Evolutionary conservation across 2,888 invertebrate genomes (phyloP), one percentile per base, ranked within the genome.

Genomic region (Phorcus lineatus): DNA sequence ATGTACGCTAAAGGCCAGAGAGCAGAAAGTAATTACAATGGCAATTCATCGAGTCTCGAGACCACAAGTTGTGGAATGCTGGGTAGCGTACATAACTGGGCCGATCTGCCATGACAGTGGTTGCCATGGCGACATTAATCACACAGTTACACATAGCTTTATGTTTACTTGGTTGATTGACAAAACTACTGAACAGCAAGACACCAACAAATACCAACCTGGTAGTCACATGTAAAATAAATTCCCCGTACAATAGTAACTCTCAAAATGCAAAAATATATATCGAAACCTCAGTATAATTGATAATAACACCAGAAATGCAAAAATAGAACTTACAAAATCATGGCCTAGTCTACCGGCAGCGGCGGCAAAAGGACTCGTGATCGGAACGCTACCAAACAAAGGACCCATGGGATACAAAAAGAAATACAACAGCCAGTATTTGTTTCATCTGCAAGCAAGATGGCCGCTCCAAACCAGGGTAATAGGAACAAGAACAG

Each of bases 211-310:
- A 70, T 52, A 79, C 70, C 55, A 70, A 52, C 74, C 67, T 74
- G 47, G 52, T 77, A 40, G 36, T 77, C 36, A 75, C 47, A 80
- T 62, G 75, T 62, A 31, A 76, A 80, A 80, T 76, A 80, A 76
- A 76, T 62, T 80, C 67, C 80, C 75, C 80, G 62, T 75, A 80
- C 77, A 70, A 70, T 77, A 66, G 62, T 54, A 80, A 70, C 77
- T 70, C 77, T 80, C 77, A 67, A 70, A 80, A 79, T 82, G 82
- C 82, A 82, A 82, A 82, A 82, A 82, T 82, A 82, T 79, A 82
- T 82, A 67, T 82, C 77, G 76, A 82, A 79, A 82, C 82, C 80
- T 80, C 67, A 57, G 28, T 54, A 40, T 82, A 78, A 36, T 74
- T 74, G 52, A 74, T 75, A 70, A 77, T 76, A 67, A 67, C 31